Evolutionary conservation across 2,888 invertebrate species (phyloP).

Genomic region (Drosophila leonis): DNA sequence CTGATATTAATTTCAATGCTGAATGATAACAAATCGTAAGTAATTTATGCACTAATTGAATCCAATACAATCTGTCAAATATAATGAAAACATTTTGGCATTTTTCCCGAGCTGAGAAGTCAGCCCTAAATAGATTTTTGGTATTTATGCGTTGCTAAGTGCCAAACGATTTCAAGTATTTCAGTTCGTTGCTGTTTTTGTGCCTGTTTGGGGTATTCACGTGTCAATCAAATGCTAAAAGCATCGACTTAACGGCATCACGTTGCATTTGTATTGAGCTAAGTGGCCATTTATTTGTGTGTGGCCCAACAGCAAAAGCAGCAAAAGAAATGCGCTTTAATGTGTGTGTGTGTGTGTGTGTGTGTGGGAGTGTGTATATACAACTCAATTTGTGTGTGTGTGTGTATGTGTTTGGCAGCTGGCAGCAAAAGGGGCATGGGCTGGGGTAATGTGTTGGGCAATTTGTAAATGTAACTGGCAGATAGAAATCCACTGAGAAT

Average conservation of each 20-base stretch:
- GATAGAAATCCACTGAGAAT: constrained; percentile 67
- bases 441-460: constrained; percentile 59
- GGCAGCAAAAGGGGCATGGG: constrained; percentile 8
- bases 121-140: neutral
- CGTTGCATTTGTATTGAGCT: constrained; percentile 58
- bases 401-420: constrained; percentile 3
- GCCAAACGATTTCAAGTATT: constrained; percentile 42
- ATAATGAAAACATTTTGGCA: constrained; percentile 10
- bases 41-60: constrained; percentile 3
- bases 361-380: constrained; percentile 8
- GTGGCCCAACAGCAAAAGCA: constrained; percentile 2
- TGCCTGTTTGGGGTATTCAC: constrained; percentile 43
- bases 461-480: constrained; percentile 80
- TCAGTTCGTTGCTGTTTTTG: constrained; percentile 21
- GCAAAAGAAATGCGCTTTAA: constrained; percentile 47
- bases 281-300: constrained; percentile 62
- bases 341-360: neutral
- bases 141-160: constrained; percentile 64
- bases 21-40: neutral
- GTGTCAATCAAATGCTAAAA: constrained; percentile 74
- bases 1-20: neutral
- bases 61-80: constrained; percentile 10
- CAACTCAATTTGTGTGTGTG: constrained; percentile 56
- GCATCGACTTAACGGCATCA: constrained; percentile 63
- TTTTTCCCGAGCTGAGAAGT: constrained; percentile 10